Evolutionary conservation across 1,140 invertebrate genomes (phyloP).

Genomic region (Homarus americanus): DNA sequence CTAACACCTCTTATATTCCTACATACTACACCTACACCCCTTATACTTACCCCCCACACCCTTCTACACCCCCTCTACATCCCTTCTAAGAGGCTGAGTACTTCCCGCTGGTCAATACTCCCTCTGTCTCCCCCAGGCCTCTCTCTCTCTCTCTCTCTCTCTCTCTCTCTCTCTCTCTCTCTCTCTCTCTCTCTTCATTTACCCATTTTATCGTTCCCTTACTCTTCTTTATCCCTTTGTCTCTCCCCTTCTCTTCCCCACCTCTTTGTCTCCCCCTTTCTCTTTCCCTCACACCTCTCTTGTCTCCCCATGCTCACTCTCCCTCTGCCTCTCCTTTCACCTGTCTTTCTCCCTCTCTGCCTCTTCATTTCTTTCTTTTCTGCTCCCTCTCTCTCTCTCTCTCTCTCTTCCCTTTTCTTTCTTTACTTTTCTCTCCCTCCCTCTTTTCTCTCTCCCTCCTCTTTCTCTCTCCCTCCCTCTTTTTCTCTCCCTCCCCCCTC

Average conservation of each 20-base stretch:
- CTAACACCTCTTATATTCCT: no score
- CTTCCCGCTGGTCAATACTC: no score
- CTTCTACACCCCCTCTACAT: no score
- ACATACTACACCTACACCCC: no score
- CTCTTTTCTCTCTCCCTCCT: conserved; percentile 7
- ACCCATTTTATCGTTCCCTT: no score
- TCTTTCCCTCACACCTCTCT: no score
- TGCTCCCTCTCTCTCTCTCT: background rate
- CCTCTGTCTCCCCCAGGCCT: background rate
- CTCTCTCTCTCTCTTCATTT: background rate
- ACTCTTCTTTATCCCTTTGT: no score
- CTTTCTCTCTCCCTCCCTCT: conserved; percentile 38
- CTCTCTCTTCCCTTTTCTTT: background rate
- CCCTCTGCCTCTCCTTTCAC: background rate
- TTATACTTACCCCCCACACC: no score
- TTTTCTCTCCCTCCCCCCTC: conserved; percentile 25
- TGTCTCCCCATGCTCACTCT: no score
- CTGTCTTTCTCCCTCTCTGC: background rate
- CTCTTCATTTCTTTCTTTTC: background rate
- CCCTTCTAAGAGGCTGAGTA: no score
- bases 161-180: background rate
- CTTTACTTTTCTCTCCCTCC: conserved; percentile 25
- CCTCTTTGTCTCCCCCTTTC: background rate
- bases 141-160: background rate
- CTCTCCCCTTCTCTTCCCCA: background rate